Evolutionary conservation across 2,113 vertebrate species (phyloP).

Genomic region (Brevimyrus niger): DNA sequence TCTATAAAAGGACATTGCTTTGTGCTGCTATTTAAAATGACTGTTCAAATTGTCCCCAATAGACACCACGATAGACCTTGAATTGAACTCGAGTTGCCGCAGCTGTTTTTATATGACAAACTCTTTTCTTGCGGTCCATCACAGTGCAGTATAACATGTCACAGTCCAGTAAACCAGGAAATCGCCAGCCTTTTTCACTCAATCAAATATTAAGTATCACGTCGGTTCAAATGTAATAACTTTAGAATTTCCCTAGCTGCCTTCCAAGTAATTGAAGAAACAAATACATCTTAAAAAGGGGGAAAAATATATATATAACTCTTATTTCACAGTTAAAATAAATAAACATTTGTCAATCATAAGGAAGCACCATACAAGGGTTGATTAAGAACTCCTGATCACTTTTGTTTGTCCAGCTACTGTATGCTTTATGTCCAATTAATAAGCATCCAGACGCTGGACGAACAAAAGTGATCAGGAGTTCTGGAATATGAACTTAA

Average conservation of each 20-base stretch:
- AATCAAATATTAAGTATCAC: neutral
- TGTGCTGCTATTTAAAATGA: constrained; percentile 80
- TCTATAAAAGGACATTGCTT: constrained; percentile 80
- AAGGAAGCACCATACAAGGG: neutral
- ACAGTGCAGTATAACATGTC: neutral
- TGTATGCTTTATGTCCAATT: neutral
- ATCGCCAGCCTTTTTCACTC: neutral
- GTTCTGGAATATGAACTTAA: neutral
- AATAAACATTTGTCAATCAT: neutral
- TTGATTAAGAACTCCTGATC: neutral
- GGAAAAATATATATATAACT: neutral
- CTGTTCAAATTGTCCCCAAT: constrained; percentile 16
- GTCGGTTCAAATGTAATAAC: neutral
- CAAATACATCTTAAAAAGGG: neutral
- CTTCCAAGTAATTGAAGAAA: neutral
- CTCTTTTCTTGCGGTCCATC: neutral
- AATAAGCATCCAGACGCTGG: neutral
- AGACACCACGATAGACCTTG: constrained; percentile 26
- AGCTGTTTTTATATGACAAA: constrained; percentile 18
- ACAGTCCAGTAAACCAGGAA: neutral
- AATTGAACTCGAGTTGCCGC: constrained; percentile 26
- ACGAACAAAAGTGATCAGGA: neutral
- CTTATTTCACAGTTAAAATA: neutral
- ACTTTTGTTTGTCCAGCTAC: neutral
- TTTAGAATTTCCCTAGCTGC: neutral